phyloP scores from a whole-genome alignment of 2,113 vertebrate species.

The Barnardius zonarius region DNA sequence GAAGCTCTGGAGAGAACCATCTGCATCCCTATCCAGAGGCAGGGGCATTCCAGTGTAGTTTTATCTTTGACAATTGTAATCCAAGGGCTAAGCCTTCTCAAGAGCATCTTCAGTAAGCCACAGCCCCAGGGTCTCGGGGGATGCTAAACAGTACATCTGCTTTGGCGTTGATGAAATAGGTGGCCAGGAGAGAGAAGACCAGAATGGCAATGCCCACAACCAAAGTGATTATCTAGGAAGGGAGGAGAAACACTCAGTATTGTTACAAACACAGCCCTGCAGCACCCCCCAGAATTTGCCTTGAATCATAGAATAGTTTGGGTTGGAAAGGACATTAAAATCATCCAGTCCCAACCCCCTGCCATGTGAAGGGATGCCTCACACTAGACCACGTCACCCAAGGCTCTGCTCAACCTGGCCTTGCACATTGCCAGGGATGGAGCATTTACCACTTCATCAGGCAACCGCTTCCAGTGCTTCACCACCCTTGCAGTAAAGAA shows the following conservation, averaged over 20 bases:
- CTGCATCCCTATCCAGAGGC: not conserved
- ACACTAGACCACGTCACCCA: not conserved
- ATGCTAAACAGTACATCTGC: slow-evolving; percentile 85
- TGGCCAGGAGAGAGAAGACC: slow-evolving; percentile 81
- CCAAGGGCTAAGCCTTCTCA: not conserved
- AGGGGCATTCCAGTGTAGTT: slow-evolving; percentile 58
- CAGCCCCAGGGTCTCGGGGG: slow-evolving; percentile 75
- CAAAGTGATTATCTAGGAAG: slow-evolving; percentile 84
- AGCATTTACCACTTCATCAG: not conserved
- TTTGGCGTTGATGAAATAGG: slow-evolving; percentile 89
- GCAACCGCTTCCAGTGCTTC: not conserved
- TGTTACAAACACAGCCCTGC: not conserved
- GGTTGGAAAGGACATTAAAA: not conserved
- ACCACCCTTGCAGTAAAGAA: not conserved
- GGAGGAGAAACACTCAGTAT: not conserved
- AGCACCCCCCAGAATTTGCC: not conserved
- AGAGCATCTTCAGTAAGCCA: slow-evolving; percentile 81
- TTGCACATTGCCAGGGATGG: not conserved
- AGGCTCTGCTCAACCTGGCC: not conserved
- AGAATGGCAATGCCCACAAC: slow-evolving; percentile 82
- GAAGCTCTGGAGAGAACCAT: not conserved
- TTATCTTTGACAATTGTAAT: not conserved
- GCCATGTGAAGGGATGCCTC: not conserved
- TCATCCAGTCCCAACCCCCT: not conserved
- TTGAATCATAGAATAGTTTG: not conserved